phyloP scores from a whole-genome alignment of 2,888 invertebrate genomes.

The Fissipunctia ypsillon region DNA sequence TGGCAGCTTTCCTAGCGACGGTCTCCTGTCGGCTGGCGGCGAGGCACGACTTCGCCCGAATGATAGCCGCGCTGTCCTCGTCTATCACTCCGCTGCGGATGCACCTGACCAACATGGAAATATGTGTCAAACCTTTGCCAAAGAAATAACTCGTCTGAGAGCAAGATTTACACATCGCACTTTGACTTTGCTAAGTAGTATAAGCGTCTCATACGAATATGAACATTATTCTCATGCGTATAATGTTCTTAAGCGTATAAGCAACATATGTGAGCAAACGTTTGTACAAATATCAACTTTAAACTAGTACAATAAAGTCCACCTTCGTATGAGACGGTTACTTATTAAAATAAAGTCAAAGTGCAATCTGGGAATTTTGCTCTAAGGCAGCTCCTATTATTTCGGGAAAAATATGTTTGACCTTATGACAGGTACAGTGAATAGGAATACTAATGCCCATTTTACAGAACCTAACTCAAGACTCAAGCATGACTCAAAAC shows the following conservation, averaged over 20 bases:
- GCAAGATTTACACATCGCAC: not conserved
- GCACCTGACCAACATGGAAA: slow-evolving; percentile 86
- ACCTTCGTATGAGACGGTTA: not conserved
- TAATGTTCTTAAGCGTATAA: too few relatives aligned
- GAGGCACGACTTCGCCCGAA: slow-evolving; percentile 92
- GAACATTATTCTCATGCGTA: too few relatives aligned
- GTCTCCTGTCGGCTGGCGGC: slow-evolving; percentile 96
- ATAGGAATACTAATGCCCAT: not conserved
- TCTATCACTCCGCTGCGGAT: slow-evolving; percentile 91
- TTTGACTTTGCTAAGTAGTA: not conserved
- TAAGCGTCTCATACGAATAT: too few relatives aligned
- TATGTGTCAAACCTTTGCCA: not conserved
- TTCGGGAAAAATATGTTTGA: too few relatives aligned
- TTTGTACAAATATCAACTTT: not conserved
- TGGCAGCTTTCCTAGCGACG: slow-evolving; percentile 96
- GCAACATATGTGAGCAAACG: too few relatives aligned
- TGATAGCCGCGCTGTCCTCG: slow-evolving; percentile 87
- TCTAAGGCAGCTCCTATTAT: not conserved
- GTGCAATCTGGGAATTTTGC: not conserved
- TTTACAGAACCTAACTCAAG: too few relatives aligned
- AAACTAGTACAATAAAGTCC: not conserved
- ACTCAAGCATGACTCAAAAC: too few relatives aligned
- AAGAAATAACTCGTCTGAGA: not conserved
- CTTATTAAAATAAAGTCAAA: not conserved
- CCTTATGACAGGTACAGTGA: not conserved